Evolutionary conservation across 2,113 vertebrate species (phyloP), one percentile per base, ranked within the genome.

Genomic region (Mohoua ochrocephala): DNA sequence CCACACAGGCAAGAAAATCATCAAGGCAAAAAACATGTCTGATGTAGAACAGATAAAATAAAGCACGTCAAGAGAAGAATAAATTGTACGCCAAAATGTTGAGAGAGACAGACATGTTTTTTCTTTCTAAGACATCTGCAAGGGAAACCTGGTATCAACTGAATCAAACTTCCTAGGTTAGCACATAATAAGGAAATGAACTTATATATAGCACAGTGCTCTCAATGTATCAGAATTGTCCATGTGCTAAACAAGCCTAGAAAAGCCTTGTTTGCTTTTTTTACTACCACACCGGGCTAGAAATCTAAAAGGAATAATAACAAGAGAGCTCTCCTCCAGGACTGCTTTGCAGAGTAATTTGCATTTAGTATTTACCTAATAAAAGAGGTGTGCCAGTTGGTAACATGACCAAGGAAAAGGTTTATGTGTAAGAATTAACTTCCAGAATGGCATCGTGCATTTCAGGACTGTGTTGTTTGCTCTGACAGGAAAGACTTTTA

Each of bases 21-120:
- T 56, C 42, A 49, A 33, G 37, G 83, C 50, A 84, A 87, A 90
- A 90, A 52, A 27, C 0, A 0, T 18, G 23, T 50, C 65, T 93
- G 57, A 70, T 47, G 30, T 52, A 60, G 56, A 89, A 59, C 18
- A 91, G 73, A 47, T 63, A 54, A 94, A 84, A 91, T 84, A 69
- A 84, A 89, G 41, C 27, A 84, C 0, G 0, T 84, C 52, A 87
- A 74, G 61, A n/a, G 52, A 79, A 93, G 61, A 67, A 86, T 49
- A 57, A 93, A 79, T 69, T 69, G n/a, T n/a, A 41, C 78, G 69
- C 61, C 90, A 95, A 85, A 91, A 85, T 26, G 57, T 75, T 94
- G 50, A 84, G 64, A 88, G 50, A 93, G 10, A 71, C 18, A 68
- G 67, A 63, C 22, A 10, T 60, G 13, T 12, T 71, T 95, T 68